Base-by-base conservation (phyloP, 2,113 vertebrate genomes). In the Cyanoderma ruficeps region DNA sequence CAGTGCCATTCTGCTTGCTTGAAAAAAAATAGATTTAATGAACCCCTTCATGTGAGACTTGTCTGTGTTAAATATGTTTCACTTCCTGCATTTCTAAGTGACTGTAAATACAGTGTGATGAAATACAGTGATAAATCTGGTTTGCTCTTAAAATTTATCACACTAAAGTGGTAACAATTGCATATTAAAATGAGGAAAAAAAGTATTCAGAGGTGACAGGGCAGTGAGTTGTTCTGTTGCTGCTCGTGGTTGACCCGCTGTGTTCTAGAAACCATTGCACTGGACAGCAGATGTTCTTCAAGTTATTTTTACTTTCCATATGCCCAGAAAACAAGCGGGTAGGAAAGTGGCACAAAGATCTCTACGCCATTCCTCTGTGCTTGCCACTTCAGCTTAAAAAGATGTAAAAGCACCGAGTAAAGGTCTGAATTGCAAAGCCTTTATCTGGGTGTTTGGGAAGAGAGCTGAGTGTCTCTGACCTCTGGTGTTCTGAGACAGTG, bases 1-100 rank as follows among this genome's bases (percentile, higher is more conserved):
- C 93, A 98, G 98, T 97, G 11, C 28, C 31, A 12, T 56, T 74
- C 60, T 88, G 7, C 25, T 31, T 71, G 52, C 15, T 13, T 55
- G 37, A 31, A 80, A 52, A 63, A 52, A 5, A 17, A 11, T 0
- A 27, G 46, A 30, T 57, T 27, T 60, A 12, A 11, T 23, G 88
- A 59, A 42, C 17, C 13, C 4, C 0, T 55, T 16, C 11, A 7
- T 41, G 63, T 83, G 5, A 76, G 42, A 27, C n/a, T 59, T 64
- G 17, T 75, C 25, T 74, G 0, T 39, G 8, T 39, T 57, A 80
- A 90, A 56, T 63, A 21, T 11, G 30, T 75, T 93, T 71, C 22
- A 13, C 33, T 80, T n/a, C 7, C 25, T 79, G 61, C 47, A 12
- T 42, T 42, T 77, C 11, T 21, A 39, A 55, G 15, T 76, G 39